Conservation (phyloP, 2,797 vertebrate genomes). For the Ataeniobius toweri region DNA sequence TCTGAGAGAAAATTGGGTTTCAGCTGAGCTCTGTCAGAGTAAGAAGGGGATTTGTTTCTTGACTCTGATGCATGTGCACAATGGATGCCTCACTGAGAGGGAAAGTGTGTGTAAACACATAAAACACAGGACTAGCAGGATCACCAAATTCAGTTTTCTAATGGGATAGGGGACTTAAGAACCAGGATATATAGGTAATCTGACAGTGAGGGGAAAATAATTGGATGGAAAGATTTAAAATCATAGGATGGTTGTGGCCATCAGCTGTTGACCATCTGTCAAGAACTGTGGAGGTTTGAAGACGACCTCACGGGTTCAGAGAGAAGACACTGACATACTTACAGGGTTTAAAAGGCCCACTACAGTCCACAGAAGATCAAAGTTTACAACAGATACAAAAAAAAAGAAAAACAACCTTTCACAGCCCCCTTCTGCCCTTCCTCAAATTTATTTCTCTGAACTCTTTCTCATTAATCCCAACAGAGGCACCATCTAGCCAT, state of each 20-base stretch:
- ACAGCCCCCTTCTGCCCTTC: slow-evolving; percentile 12
- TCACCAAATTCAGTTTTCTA: slow-evolving; percentile 9
- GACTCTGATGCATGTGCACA: slow-evolving; percentile 37
- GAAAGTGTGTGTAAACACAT: not conserved
- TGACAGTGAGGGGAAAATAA: slow-evolving; percentile 7
- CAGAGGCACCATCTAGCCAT: slow-evolving; percentile 16
- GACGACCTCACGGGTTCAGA: slow-evolving; percentile 27
- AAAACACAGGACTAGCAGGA: slow-evolving; percentile 14
- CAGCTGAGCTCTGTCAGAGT: slow-evolving; percentile 51
- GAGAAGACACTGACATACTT: slow-evolving; percentile 12
- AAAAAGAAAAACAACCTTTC: not conserved
- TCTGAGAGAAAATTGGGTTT: slow-evolving; percentile 62
- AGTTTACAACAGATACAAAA: slow-evolving; percentile 17
- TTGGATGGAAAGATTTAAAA: slow-evolving; percentile 23
- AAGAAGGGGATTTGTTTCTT: slow-evolving; percentile 28
- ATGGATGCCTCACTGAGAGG: slow-evolving; percentile 13
- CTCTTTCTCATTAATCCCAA: slow-evolving; percentile 19
- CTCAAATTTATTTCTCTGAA: slow-evolving; percentile 12
- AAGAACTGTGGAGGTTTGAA: slow-evolving; percentile 5
- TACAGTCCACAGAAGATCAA: slow-evolving; percentile 34
- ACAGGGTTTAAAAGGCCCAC: slow-evolving; percentile 9
- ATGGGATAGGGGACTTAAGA: not conserved
- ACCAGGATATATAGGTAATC: not conserved
- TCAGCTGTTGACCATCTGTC: slow-evolving; percentile 22
- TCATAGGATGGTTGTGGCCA: slow-evolving; percentile 9